A percentile compares a stretch with the other conserved stretches of the same genome.
Conservation (phyloP, 1,140 invertebrate species). For the Drosophila bipectinata region DNA sequence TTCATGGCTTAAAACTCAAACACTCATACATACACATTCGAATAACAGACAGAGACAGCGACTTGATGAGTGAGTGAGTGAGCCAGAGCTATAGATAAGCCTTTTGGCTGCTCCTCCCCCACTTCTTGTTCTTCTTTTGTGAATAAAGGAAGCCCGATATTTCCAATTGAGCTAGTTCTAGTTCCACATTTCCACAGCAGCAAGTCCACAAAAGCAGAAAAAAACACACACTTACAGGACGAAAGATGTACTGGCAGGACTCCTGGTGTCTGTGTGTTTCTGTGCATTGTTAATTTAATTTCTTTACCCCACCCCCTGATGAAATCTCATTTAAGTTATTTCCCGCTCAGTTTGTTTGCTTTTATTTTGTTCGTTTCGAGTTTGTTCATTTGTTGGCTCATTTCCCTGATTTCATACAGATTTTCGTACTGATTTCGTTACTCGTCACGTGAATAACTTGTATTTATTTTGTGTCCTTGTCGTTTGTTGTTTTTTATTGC, state of each 20-base stretch:
- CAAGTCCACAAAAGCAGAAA: conserved; percentile 18
- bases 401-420: conserved; percentile 7
- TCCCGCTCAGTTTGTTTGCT: conserved; percentile 53
- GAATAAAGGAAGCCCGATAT: conserved; percentile 65
- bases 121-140: conserved; percentile 33
- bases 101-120: conserved; percentile 36
- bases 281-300: conserved; percentile 42
- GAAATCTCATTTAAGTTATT: conserved; percentile 54
- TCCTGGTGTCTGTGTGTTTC: conserved; percentile 50
- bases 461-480: conserved; percentile 77
- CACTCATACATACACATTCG: conserved; percentile 14
- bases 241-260: conserved; percentile 20
- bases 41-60: conserved; percentile 37
- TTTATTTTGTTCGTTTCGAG: conserved; percentile 30
- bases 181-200: conserved; percentile 48
- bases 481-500: conserved; percentile 69
- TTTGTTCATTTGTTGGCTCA: conserved; percentile 12
- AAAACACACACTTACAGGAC: conserved; percentile 14
- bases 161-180: conserved; percentile 81
- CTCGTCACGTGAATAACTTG: conserved; percentile 51
- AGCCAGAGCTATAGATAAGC: conserved; percentile 54
- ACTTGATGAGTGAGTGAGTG: conserved; percentile 32
- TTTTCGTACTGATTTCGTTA: conserved; percentile 11
- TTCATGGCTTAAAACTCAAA: conserved; percentile 47
- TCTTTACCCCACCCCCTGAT: conserved; percentile 29